These are phyloP conservation scores for Acrobasis suavella DNA, from an alignment of 2,888 invertebrate genomes.

Conservation along the genomic window DNA sequence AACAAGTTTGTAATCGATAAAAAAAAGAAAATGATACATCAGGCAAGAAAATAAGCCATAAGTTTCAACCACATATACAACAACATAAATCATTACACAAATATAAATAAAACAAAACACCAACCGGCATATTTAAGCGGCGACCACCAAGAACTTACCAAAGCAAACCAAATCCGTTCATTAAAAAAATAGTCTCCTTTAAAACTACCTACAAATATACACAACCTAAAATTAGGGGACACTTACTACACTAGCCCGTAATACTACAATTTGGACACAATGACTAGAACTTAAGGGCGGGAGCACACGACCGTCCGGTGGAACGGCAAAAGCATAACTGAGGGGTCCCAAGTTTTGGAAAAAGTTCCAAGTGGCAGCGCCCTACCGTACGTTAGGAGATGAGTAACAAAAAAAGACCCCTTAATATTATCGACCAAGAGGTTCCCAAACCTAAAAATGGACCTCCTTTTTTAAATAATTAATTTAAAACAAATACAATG, in stretches of 20 bases:
- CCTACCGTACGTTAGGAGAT: conserved; percentile 77
- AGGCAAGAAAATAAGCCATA: background rate
- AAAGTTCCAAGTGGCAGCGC: conserved; percentile 66
- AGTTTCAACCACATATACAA: background rate
- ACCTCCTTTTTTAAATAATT: conserved; percentile 11
- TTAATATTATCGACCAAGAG: conserved; percentile 70
- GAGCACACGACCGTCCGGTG: conserved; percentile 68
- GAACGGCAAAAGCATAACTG: conserved; percentile 78
- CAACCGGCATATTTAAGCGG: conserved; percentile 12
- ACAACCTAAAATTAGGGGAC: conserved; percentile 39
- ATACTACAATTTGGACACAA: conserved; percentile 71
- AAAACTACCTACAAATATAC: conserved; percentile 37
- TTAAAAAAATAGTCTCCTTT: conserved; percentile 58
- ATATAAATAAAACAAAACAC: conserved; percentile 9
- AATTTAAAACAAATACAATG: no score
- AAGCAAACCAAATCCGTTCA: conserved; percentile 79
- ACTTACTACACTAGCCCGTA: conserved; percentile 53
- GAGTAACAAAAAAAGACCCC: conserved; percentile 81
- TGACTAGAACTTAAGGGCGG: conserved; percentile 75
- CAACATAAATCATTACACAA: background rate
- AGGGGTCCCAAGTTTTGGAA: conserved; percentile 68
- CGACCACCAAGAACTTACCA: conserved; percentile 59
- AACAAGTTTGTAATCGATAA: background rate
- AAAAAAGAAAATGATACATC: background rate
- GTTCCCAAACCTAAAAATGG: conserved; percentile 60